A percentile compares a stretch with the other conserved stretches of the same genome.
These are phyloP conservation scores for Mythimna lalbum DNA, from an alignment of 2,888 invertebrate genomes.

Conservation along the genomic window DNA sequence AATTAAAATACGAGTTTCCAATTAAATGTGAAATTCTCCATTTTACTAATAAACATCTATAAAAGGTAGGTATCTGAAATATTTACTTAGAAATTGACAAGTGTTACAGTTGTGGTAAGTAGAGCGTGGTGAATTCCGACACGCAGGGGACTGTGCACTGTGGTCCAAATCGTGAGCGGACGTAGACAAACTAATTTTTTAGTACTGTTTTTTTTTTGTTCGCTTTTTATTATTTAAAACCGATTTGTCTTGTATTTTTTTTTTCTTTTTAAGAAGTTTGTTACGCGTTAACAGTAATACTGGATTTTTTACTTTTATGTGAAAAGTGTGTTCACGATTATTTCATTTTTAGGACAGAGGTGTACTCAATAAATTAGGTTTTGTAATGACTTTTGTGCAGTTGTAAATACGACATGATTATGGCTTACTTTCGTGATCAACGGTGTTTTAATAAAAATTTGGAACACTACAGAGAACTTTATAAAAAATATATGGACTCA, in stretches of 20 bases:
- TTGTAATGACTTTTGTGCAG: not conserved
- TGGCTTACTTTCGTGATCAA: conserved; percentile 5
- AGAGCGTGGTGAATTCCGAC: conserved; percentile 87
- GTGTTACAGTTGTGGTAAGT: conserved; percentile 80
- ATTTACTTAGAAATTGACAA: conserved; percentile 89
- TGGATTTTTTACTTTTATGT: conserved; percentile 32
- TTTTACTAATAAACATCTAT: conserved; percentile 36
- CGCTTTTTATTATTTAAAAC: conserved; percentile 6
- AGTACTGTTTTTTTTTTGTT: not conserved
- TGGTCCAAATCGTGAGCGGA: conserved; percentile 61
- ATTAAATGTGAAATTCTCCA: conserved; percentile 39
- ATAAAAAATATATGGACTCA: no score
- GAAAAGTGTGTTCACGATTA: conserved; percentile 17
- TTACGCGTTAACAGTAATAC: conserved; percentile 41
- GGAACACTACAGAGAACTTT: not conserved
- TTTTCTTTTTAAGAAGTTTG: not conserved
- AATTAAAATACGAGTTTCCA: conserved; percentile 43
- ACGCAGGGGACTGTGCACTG: conserved; percentile 74
- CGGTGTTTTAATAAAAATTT: not conserved
- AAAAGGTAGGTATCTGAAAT: conserved; percentile 76
- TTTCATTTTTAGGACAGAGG: conserved; percentile 23
- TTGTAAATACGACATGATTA: conserved; percentile 15
- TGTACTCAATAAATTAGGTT: not conserved
- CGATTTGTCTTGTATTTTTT: conserved; percentile 15
- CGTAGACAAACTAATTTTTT: conserved; percentile 35